Evolutionary conservation across 2,113 vertebrate genomes (phyloP).

Genomic region (Rhinolophus sinicus): DNA sequence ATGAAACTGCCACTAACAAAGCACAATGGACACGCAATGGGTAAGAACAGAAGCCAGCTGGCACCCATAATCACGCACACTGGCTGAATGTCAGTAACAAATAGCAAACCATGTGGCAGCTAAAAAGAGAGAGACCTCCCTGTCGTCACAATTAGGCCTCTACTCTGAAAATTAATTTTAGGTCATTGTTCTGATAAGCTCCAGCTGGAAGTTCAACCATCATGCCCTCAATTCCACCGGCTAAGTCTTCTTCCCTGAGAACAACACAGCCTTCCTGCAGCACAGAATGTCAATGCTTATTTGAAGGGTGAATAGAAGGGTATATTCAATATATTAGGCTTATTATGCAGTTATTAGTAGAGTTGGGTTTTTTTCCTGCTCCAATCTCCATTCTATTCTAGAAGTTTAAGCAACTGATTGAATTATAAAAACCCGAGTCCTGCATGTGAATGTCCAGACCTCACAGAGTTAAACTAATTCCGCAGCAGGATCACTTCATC

Average conservation of each 20-base stretch:
- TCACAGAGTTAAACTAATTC: constrained; percentile 58
- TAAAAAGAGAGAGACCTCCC: background rate
- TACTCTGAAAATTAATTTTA: background rate
- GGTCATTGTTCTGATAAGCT: background rate
- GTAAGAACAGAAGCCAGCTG: background rate
- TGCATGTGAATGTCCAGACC: background rate
- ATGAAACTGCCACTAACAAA: background rate
- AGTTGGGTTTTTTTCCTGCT: background rate
- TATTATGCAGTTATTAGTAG: constrained; percentile 14
- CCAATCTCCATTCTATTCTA: background rate
- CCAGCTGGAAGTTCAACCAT: background rate
- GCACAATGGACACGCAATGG: background rate
- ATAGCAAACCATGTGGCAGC: background rate
- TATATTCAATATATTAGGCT: background rate
- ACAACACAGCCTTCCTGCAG: background rate
- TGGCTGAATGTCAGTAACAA: background rate
- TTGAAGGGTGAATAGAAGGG: background rate
- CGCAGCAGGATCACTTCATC: background rate
- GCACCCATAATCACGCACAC: rapidly evolving
- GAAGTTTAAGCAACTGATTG: background rate
- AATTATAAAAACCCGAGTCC: background rate
- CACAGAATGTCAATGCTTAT: background rate
- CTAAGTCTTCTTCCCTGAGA: background rate
- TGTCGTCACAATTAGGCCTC: background rate
- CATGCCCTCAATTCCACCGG: background rate